Evolutionary conservation across 2,888 invertebrate species (phyloP).

Genomic region (Crioceris asparagi): DNA sequence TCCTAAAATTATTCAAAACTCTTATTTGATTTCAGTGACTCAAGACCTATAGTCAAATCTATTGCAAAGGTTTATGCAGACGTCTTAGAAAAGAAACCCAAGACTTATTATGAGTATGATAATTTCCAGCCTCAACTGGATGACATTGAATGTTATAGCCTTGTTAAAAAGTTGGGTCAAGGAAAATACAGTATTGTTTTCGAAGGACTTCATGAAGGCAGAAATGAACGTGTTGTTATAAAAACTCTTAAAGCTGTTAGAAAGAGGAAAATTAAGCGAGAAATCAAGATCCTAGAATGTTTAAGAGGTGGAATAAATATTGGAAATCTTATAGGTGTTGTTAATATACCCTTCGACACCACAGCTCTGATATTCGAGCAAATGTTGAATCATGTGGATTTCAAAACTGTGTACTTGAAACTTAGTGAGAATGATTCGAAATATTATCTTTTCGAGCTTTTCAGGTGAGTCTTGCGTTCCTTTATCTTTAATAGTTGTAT

Average conservation of each 20-base stretch:
- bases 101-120: conserved; percentile 34
- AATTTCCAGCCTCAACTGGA: conserved; percentile 28
- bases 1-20: too few relatives aligned
- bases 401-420: conserved; percentile 34
- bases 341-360: conserved; percentile 23
- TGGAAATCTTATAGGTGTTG: conserved; percentile 29
- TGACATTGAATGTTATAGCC: conserved; percentile 29
- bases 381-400: conserved; percentile 32
- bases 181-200: conserved; percentile 39
- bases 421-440: conserved; percentile 32
- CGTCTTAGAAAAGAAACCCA: conserved; percentile 28
- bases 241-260: conserved; percentile 37
- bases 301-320: conserved; percentile 34
- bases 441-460: too few relatives aligned
- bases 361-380: conserved; percentile 35
- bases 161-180: conserved; percentile 33
- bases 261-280: conserved; percentile 35
- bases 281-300: conserved; percentile 36
- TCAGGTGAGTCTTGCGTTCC: too few relatives aligned
- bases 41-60: too few relatives aligned
- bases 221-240: conserved; percentile 31
- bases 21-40: too few relatives aligned
- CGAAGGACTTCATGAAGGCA: conserved; percentile 30
- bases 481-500: too few relatives aligned
- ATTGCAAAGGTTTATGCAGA: conserved; percentile 32